Percentiles rank a stretch among this genome's conserved stretches.
Conservation (phyloP, 2,797 vertebrate species). For the Melanotaenia parkinsoni region DNA sequence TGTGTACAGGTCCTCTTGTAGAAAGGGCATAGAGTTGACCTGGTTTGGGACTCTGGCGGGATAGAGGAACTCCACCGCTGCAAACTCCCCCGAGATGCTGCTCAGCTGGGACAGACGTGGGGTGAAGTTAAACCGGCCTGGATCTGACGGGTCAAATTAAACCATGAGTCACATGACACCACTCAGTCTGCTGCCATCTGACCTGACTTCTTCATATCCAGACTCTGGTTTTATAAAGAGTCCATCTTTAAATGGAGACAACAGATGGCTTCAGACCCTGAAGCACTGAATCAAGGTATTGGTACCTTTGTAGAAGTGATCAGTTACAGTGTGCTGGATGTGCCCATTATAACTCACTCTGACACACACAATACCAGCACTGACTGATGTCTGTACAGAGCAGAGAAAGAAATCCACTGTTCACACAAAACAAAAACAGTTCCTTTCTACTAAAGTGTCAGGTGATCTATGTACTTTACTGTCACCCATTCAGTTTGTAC, state of each 20-base stretch:
- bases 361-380: too few species aligned
- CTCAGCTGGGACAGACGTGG: slow-evolving; percentile 93
- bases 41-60: slow-evolving; percentile 85
- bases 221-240: not conserved
- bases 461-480: too few species aligned
- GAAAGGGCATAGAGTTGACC: slow-evolving; percentile 92
- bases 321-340: too few species aligned
- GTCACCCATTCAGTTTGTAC: too few species aligned
- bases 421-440: too few species aligned
- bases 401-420: too few species aligned
- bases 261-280: not conserved
- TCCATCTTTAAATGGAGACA: not conserved
- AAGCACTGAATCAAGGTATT: not conserved
- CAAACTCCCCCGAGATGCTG: slow-evolving; percentile 93
- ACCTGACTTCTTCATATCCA: too few species aligned
- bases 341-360: too few species aligned
- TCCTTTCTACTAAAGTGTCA: too few species aligned
- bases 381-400: too few species aligned
- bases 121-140: slow-evolving; percentile 95
- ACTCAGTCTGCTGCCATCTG: not conserved
- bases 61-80: slow-evolving; percentile 88
- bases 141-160: slow-evolving; percentile 81
- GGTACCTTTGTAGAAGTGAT: too few species aligned
- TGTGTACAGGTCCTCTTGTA: slow-evolving; percentile 94
- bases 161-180: not conserved